phyloP scores from a whole-genome alignment of 2,888 invertebrate genomes.

The Morinoia aosen region DNA sequence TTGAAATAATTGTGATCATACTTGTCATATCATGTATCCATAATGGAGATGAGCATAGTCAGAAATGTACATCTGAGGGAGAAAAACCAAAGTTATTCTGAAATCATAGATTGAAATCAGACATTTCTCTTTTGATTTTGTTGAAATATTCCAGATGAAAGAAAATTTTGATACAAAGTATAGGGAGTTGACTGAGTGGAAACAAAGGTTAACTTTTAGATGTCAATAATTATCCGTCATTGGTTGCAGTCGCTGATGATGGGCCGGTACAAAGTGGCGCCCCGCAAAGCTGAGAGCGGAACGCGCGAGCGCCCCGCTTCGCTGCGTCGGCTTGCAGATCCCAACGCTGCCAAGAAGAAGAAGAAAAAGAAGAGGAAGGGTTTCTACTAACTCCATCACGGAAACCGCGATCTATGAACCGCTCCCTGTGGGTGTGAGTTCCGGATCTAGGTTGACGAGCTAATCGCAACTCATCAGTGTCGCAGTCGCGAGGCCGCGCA shows the following conservation, averaged over 20 bases:
- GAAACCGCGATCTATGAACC: not conserved
- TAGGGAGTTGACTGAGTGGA: too few species aligned
- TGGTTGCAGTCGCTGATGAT: slow-evolving; percentile 23
- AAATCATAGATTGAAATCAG: too few species aligned
- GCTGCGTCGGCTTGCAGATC: not conserved
- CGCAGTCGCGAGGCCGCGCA: too few species aligned
- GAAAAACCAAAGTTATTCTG: too few species aligned
- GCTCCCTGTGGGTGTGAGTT: not conserved
- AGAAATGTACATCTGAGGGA: too few species aligned
- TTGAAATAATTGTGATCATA: too few species aligned
- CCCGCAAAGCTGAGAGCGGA: not conserved
- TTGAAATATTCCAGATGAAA: too few species aligned
- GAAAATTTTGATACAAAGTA: too few species aligned
- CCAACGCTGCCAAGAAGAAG: slow-evolving; percentile 2
- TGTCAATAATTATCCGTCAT: not conserved
- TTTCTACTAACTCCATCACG: slow-evolving; percentile 1
- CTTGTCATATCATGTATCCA: too few species aligned
- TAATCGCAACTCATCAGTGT: not conserved
- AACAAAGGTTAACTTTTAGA: too few species aligned
- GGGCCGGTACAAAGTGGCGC: slow-evolving; percentile 34
- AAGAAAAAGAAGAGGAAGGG: slow-evolving; percentile 40
- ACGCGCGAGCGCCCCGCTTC: not conserved
- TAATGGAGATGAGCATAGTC: too few species aligned
- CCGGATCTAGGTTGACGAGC: not conserved
- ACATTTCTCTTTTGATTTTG: too few species aligned